Evolutionary conservation across 2,888 invertebrate species (phyloP).

Genomic region (Nipponacmea schrenckii): DNA sequence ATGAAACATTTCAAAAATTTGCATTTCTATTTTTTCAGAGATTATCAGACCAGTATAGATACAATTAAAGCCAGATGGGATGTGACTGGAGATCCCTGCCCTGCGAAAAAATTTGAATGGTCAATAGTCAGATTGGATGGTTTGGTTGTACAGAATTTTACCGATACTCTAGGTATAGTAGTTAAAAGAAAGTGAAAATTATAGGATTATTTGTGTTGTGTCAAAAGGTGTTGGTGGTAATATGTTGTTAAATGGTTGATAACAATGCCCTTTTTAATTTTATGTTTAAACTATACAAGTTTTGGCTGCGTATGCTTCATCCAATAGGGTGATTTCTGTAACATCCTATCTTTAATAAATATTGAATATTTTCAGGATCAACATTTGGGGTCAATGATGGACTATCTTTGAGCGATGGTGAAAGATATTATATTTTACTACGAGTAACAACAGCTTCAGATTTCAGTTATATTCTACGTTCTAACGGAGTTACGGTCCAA

Average conservation of each 20-base stretch:
- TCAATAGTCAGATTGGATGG: constrained; percentile 48
- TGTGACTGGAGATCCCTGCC: constrained; percentile 53
- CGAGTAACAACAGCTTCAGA: constrained; percentile 43
- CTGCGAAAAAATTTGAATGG: constrained; percentile 47
- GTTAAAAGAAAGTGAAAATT: too few relatives aligned
- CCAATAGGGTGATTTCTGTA: not conserved
- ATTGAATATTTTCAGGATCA: constrained; percentile 34
- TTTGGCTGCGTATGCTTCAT: too few relatives aligned
- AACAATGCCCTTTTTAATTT: too few relatives aligned
- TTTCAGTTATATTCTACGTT: constrained; percentile 42
- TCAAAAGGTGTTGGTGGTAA: too few relatives aligned
- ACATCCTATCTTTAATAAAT: too few relatives aligned
- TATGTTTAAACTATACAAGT: too few relatives aligned
- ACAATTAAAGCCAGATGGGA: constrained; percentile 48
- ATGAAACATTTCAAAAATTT: too few relatives aligned
- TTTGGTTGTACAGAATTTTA: constrained; percentile 33
- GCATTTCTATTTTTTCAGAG: constrained; percentile 29
- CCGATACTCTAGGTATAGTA: constrained; percentile 34
- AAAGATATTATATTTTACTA: constrained; percentile 45
- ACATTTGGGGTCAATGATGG: constrained; percentile 45
- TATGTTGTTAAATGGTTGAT: too few relatives aligned
- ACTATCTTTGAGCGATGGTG: constrained; percentile 41
- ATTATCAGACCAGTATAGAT: constrained; percentile 42
- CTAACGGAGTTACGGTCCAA: constrained; percentile 48
- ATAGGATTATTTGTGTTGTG: too few relatives aligned